A percentile compares a stretch with the other conserved stretches of the same genome.
These are phyloP conservation scores for Bimastos eiseni DNA, from an alignment of 2,888 invertebrate species.

Conservation along the genomic window DNA sequence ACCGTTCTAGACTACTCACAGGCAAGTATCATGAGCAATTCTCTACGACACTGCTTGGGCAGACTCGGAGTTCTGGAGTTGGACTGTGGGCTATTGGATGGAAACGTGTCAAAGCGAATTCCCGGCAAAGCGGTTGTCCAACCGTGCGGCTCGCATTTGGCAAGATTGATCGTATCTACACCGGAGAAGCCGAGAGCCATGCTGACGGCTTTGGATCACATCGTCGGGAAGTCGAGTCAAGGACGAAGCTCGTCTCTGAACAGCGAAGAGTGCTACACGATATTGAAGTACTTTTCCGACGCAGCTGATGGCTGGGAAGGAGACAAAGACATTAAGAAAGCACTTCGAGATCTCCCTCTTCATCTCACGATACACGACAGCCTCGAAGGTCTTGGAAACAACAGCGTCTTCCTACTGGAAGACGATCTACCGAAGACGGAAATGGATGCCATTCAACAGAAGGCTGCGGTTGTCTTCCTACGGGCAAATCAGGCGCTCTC, in stretches of 20 bases:
- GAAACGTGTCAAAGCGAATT: slow-evolving; percentile 33
- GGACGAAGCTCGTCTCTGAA: slow-evolving; percentile 30
- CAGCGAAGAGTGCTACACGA: slow-evolving; percentile 43
- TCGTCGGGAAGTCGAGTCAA: slow-evolving; percentile 23
- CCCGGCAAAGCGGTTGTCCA: background rate
- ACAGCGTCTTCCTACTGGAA: slow-evolving; percentile 43
- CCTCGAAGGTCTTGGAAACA: slow-evolving; percentile 39
- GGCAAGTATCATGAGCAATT: slow-evolving; percentile 43
- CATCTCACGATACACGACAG: slow-evolving; percentile 44
- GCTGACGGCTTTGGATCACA: slow-evolving; percentile 38
- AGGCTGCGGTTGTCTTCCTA: slow-evolving; percentile 43
- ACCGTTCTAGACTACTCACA: slow-evolving; percentile 46
- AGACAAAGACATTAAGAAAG: slow-evolving; percentile 29
- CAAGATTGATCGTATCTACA: slow-evolving; percentile 39
- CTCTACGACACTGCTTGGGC: slow-evolving; percentile 42
- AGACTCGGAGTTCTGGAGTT: slow-evolving; percentile 45
- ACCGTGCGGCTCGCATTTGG: slow-evolving; percentile 31
- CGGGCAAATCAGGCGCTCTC: slow-evolving; percentile 37
- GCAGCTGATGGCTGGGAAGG: slow-evolving; percentile 40
- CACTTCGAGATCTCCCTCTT: slow-evolving; percentile 43
- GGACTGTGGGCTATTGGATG: slow-evolving; percentile 42
- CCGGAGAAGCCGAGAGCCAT: slow-evolving; percentile 43
- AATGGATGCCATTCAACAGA: slow-evolving; percentile 43
- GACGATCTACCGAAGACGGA: slow-evolving; percentile 44
- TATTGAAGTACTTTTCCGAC: slow-evolving; percentile 47